Conservation (phyloP, 2,888 invertebrate species). For the Serripes groenlandicus region DNA sequence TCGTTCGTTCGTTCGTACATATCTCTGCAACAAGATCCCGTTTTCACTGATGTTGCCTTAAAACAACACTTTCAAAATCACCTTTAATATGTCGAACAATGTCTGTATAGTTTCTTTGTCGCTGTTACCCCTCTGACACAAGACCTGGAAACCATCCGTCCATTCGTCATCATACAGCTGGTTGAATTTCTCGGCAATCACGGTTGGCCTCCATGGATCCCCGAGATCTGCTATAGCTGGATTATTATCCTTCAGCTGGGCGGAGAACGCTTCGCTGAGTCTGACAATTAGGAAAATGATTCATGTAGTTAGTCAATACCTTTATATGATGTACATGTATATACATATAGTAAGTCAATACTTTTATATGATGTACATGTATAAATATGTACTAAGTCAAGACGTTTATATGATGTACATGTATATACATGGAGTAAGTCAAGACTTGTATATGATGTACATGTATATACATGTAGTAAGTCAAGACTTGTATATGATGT, state of each 20-base stretch:
- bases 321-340: too few species aligned
- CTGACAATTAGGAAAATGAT: too few species aligned
- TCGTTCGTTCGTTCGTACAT: too few species aligned
- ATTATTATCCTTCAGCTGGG: constrained; percentile 8
- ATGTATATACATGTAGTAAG: too few species aligned
- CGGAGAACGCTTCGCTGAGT: neutral
- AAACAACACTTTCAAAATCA: neutral
- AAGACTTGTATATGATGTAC: too few species aligned
- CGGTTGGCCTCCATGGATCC: constrained; percentile 4
- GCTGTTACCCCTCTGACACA: neutral
- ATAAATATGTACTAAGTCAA: too few species aligned
- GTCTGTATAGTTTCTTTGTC: neutral
- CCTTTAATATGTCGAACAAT: neutral
- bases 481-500: too few species aligned
- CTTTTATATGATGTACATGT: too few species aligned
- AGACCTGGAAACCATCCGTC: constrained; percentile 4
- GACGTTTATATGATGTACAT: too few species aligned
- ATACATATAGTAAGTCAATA: too few species aligned
- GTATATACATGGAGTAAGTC: too few species aligned
- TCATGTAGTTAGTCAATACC: too few species aligned
- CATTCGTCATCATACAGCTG: constrained; percentile 22
- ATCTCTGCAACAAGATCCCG: neutral
- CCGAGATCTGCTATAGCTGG: constrained; percentile 4
- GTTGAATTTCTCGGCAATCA: constrained; percentile 4
- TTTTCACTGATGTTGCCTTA: neutral